phyloP scores from a whole-genome alignment of 2,797 vertebrate species.

The Amblyraja radiata region DNA sequence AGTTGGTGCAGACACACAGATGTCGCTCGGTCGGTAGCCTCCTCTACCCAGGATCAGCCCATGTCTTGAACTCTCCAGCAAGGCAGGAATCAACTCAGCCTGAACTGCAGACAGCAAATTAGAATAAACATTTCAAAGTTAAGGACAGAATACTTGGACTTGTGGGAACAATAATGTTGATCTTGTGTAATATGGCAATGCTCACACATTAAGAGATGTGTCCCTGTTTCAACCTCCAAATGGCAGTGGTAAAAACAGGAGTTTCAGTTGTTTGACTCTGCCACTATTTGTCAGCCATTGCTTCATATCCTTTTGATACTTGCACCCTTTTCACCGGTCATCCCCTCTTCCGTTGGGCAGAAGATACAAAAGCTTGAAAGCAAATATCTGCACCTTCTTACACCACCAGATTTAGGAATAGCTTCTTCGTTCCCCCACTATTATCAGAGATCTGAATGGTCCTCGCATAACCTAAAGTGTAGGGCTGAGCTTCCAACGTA shows the following conservation, averaged over 20 bases:
- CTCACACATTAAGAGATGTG: not conserved
- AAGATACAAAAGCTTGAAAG: too few relatives aligned
- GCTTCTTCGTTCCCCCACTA: too few relatives aligned
- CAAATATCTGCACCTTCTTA: too few relatives aligned
- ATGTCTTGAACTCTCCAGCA: constrained; percentile 62
- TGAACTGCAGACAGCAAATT: constrained; percentile 63
- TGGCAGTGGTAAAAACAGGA: not conserved
- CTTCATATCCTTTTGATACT: not conserved
- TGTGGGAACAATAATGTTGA: not conserved
- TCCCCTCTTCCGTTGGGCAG: too few relatives aligned
- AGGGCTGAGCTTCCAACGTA: too few relatives aligned
- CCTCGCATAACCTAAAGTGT: too few relatives aligned
- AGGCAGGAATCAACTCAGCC: constrained; percentile 78
- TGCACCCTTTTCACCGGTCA: not conserved
- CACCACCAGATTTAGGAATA: too few relatives aligned
- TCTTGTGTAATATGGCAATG: not conserved
- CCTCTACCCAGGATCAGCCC: constrained; percentile 73
- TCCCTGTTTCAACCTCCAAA: not conserved
- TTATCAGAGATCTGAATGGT: too few relatives aligned
- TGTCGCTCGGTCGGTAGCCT: constrained; percentile 76
- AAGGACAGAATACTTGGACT: not conserved
- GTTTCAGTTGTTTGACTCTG: not conserved
- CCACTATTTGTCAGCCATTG: not conserved
- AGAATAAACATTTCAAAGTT: not conserved
- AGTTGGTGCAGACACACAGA: constrained; percentile 90